Evolutionary conservation across 2,113 vertebrate species (phyloP).

Genomic region (Ascaphus truei): DNA sequence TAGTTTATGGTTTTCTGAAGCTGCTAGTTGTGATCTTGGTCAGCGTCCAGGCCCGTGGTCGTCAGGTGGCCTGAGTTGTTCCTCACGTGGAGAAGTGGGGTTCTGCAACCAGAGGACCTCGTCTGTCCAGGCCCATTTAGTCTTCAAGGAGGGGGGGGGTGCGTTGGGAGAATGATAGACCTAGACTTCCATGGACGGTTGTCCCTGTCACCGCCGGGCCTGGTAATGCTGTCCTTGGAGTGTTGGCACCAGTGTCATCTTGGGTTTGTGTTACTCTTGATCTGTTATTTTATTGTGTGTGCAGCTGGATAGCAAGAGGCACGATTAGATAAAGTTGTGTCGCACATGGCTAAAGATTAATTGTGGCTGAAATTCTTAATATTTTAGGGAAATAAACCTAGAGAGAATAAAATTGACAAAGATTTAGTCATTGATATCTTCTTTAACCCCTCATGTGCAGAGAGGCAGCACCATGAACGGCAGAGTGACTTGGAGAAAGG

Average conservation of each 20-base stretch:
- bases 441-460: not conserved
- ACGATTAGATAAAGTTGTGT: not conserved
- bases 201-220: too few species aligned
- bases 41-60: too few species aligned
- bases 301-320: constrained; percentile 8
- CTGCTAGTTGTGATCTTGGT: not conserved
- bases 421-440: not conserved
- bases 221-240: too few species aligned
- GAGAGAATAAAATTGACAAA: not conserved
- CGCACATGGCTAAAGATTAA: not conserved
- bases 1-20: constrained; percentile 1
- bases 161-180: too few species aligned
- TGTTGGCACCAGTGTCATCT: not conserved
- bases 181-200: too few species aligned
- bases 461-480: not conserved
- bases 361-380: constrained; percentile 10
- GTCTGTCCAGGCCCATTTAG: too few species aligned
- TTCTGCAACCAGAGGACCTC: too few species aligned
- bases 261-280: not conserved
- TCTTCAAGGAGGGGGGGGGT: too few species aligned
- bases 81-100: too few species aligned
- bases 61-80: too few species aligned
- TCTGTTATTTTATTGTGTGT: constrained; percentile 5
- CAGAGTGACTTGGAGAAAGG: not conserved
- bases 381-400: not conserved